Conservation (phyloP, 2,113 vertebrate genomes). For the Chloropsis cyanopogon region DNA sequence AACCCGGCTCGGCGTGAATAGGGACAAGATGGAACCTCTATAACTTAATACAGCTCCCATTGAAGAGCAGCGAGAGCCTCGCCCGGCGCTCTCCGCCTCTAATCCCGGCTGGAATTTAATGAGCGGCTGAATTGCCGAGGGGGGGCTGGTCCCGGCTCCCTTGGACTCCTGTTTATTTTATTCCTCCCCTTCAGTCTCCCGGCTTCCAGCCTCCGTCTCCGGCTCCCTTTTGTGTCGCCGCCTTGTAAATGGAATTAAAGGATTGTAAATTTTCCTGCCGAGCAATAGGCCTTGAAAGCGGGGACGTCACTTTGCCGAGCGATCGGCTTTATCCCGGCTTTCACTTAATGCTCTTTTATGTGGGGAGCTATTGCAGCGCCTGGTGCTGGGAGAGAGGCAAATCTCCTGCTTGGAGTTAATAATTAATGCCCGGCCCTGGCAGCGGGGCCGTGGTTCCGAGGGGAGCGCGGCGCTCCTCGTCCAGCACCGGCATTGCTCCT, state of each 20-base stretch:
- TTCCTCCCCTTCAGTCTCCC: neutral
- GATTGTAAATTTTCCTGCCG: slow-evolving; percentile 42
- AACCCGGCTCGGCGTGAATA: slow-evolving; percentile 73
- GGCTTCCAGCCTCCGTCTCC: neutral
- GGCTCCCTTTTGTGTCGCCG: slow-evolving; percentile 34
- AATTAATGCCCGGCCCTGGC: slow-evolving; percentile 41
- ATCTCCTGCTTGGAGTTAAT: slow-evolving; percentile 3
- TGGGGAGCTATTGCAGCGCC: neutral
- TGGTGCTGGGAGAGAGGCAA: slow-evolving; percentile 7
- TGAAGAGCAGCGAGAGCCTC: slow-evolving; percentile 17
- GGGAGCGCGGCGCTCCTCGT: neutral
- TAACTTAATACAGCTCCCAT: slow-evolving; percentile 30
- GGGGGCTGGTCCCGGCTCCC: neutral
- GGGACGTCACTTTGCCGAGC: neutral
- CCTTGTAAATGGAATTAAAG: slow-evolving; percentile 60
- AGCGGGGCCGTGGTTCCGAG: neutral
- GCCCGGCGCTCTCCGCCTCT: neutral
- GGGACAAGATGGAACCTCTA: slow-evolving; percentile 64
- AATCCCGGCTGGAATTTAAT: slow-evolving; percentile 50
- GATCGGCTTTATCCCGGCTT: neutral
- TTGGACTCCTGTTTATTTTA: slow-evolving; percentile 21
- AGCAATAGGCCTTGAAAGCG: neutral
- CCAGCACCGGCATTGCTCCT: neutral
- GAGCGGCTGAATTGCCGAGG: neutral
- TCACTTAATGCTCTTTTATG: neutral